phyloP scores from a whole-genome alignment of 2,888 invertebrate genomes.

The Chydorus sphaericus region DNA sequence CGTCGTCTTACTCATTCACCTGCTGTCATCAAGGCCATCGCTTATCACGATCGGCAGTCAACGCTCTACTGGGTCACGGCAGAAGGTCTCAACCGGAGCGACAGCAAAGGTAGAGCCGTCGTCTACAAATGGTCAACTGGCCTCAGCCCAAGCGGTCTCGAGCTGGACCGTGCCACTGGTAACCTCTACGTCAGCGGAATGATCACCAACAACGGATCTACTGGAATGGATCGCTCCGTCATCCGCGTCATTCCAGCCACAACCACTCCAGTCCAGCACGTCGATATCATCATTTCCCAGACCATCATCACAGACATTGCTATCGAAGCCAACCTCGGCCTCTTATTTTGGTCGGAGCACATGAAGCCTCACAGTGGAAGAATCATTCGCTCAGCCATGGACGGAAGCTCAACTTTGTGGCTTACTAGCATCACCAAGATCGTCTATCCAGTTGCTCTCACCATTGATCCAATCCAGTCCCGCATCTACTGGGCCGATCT shows the following conservation, averaged over 20 bases:
- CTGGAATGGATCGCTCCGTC: neutral
- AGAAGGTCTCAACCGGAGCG: neutral
- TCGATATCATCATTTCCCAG: neutral
- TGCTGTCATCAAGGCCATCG: neutral
- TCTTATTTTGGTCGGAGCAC: conserved; percentile 9
- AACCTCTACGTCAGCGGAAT: conserved; percentile 41
- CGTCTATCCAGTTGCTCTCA: conserved; percentile 7
- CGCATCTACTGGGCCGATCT: conserved; percentile 14
- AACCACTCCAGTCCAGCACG: neutral
- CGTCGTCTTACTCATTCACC: neutral
- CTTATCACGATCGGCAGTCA: neutral
- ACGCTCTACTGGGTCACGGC: conserved; percentile 1
- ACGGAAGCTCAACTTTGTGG: neutral
- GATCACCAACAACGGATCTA: neutral
- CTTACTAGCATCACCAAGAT: conserved; percentile 3
- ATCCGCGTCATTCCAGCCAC: neutral
- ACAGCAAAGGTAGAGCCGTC: neutral
- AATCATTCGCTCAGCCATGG: conserved; percentile 6
- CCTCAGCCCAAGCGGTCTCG: conserved; percentile 36
- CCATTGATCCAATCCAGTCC: conserved; percentile 7
- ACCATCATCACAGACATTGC: conserved; percentile 11
- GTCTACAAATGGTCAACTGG: neutral
- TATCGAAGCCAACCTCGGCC: neutral
- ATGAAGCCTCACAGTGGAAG: neutral
- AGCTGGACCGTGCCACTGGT: conserved; percentile 57